Percentiles rank a stretch among this genome's conserved stretches.
These are phyloP conservation scores for Fulica atra DNA, from an alignment of 2,113 vertebrate genomes.

Conservation along the genomic window DNA sequence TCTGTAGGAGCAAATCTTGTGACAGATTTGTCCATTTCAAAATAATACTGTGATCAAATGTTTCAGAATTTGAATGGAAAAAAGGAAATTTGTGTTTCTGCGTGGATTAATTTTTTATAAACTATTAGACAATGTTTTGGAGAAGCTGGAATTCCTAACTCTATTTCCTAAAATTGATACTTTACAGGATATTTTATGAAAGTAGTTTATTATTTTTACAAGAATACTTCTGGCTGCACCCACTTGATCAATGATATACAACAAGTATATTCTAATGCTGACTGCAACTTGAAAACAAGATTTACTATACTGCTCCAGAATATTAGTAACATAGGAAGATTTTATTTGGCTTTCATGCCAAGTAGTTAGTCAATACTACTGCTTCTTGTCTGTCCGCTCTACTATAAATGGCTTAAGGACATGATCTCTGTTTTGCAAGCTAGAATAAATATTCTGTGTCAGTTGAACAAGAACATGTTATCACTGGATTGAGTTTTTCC, in stretches of 20 bases:
- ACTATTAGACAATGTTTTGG: not conserved
- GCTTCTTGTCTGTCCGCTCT: not conserved
- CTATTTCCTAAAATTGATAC: not conserved
- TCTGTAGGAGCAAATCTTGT: not conserved
- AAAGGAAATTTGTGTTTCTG: not conserved
- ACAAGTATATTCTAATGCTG: not conserved
- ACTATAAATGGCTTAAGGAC: not conserved
- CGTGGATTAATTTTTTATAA: not conserved
- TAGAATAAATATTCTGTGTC: not conserved
- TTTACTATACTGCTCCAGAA: not conserved
- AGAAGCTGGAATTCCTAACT: not conserved
- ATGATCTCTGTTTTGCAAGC: not conserved
- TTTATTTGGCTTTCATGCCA: not conserved
- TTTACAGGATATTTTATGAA: not conserved
- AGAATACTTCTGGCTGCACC: not conserved
- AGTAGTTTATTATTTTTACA: not conserved
- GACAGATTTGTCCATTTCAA: not conserved
- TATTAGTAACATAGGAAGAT: not conserved
- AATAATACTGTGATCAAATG: not conserved
- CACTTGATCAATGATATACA: not conserved
- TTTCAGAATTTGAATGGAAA: not conserved
- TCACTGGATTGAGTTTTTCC: not conserved
- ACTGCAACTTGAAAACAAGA: not conserved
- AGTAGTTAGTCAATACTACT: not conserved
- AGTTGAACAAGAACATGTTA: rapidly evolving